These are phyloP conservation scores for Acrobasis repandana DNA, from an alignment of 2,888 invertebrate species.

Conservation along the genomic window DNA sequence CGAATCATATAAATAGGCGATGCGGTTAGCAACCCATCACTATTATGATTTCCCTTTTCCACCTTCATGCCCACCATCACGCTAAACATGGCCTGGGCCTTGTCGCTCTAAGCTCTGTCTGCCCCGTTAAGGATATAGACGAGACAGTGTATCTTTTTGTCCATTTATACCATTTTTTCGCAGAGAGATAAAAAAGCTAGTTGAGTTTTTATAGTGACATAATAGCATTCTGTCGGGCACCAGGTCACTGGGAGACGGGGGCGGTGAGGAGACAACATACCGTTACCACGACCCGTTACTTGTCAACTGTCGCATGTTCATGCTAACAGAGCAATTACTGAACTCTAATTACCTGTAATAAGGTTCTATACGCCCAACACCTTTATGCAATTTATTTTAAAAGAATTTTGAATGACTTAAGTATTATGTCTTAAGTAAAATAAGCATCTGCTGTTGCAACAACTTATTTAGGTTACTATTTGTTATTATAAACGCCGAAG, in stretches of 20 bases:
- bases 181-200: neutral
- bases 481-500: too few species aligned
- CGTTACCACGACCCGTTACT: neutral
- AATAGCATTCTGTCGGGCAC: neutral
- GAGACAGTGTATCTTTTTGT: neutral
- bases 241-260: neutral
- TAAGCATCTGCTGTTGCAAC: too few species aligned
- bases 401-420: neutral
- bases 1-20: too few species aligned
- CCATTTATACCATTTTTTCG: neutral
- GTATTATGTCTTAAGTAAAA: too few species aligned
- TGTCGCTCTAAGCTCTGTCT: too few species aligned
- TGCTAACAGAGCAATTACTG: neutral
- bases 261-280: neutral
- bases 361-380: neutral
- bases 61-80: too few species aligned
- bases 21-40: too few species aligned
- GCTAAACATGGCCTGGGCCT: too few species aligned
- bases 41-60: too few species aligned
- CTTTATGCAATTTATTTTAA: neutral
- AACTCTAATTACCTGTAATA: neutral
- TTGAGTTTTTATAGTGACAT: neutral
- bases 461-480: too few species aligned
- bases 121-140: too few species aligned
- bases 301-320: neutral